Percentiles rank a stretch among this genome's conserved stretches.
phyloP scores from a whole-genome alignment of 2,888 invertebrate genomes.

The Phytoseiulus persimilis region DNA sequence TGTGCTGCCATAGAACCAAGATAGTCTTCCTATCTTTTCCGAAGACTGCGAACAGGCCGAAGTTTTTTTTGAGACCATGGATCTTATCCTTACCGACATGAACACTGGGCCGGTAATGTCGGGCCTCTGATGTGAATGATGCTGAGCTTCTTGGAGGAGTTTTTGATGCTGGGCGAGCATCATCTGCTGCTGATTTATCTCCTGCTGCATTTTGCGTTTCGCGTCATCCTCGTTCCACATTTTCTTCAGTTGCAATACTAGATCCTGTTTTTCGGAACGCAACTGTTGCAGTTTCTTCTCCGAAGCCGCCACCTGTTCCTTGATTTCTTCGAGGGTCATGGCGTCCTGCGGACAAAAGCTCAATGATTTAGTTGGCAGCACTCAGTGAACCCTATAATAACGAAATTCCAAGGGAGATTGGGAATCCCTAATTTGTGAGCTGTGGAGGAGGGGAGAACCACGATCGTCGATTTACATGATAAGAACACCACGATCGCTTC shows the following conservation, averaged over 20 bases:
- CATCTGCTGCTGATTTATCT: background rate
- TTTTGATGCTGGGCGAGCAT: background rate
- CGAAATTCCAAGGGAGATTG: too few relatives aligned
- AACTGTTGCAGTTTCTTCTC: constrained; percentile 7
- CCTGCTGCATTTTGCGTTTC: constrained; percentile 29
- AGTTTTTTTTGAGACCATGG: background rate
- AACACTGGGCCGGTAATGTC: constrained; percentile 14
- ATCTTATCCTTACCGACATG: background rate
- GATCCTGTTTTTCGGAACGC: constrained; percentile 17
- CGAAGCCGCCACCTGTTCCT: constrained; percentile 27
- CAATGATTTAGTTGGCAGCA: background rate
- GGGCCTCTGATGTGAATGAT: background rate
- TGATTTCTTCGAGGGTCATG: constrained; percentile 34
- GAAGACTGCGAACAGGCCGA: background rate
- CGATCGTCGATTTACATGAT: background rate
- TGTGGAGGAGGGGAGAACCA: background rate
- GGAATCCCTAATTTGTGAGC: background rate
- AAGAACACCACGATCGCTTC: background rate
- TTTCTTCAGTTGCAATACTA: constrained; percentile 27
- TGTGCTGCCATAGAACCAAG: too few relatives aligned
- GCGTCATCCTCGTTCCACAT: constrained; percentile 29
- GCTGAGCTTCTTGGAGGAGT: background rate
- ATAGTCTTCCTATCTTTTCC: too few relatives aligned
- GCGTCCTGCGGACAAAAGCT: background rate
- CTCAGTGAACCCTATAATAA: too few relatives aligned